Conservation (phyloP, 2,888 invertebrate species). For the Litoditis marina region DNA sequence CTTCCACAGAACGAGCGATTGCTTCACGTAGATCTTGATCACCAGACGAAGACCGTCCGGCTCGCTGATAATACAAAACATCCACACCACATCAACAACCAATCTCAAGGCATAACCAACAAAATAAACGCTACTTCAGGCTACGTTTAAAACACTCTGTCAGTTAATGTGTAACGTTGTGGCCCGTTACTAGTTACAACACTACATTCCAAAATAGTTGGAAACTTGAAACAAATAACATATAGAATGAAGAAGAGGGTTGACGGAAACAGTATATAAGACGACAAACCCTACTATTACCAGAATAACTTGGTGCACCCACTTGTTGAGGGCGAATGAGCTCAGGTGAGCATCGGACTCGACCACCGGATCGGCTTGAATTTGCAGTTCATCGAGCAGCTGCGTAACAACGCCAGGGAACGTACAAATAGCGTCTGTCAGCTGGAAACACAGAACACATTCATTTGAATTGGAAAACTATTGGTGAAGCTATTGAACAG, state of each 20-base stretch:
- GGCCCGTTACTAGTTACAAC: too few relatives aligned
- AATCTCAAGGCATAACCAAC: too few relatives aligned
- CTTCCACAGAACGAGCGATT: slow-evolving; percentile 77
- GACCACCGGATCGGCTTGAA: slow-evolving; percentile 41
- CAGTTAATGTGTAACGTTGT: too few relatives aligned
- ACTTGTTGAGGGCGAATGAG: slow-evolving; percentile 22
- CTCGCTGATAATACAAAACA: slow-evolving; percentile 32
- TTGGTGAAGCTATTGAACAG: too few relatives aligned
- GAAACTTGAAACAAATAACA: too few relatives aligned
- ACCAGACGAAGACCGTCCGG: slow-evolving; percentile 71
- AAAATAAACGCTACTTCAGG: too few relatives aligned
- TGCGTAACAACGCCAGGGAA: slow-evolving; percentile 77
- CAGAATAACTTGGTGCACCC: background rate
- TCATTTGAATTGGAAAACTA: background rate
- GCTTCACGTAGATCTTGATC: slow-evolving; percentile 73
- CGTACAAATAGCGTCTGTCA: slow-evolving; percentile 68
- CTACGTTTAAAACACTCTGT: too few relatives aligned
- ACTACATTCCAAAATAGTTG: too few relatives aligned
- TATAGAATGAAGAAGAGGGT: too few relatives aligned
- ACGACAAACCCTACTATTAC: too few relatives aligned
- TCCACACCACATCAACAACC: too few relatives aligned
- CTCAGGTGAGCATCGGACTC: slow-evolving; percentile 38
- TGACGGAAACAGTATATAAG: too few relatives aligned
- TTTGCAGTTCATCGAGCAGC: slow-evolving; percentile 67
- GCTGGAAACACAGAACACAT: slow-evolving; percentile 14